Evolutionary conservation across 64 coral and sea anemone species (phyloP), one percentile per base, ranked within the genome.

Genomic region (Acropora yongei): DNA sequence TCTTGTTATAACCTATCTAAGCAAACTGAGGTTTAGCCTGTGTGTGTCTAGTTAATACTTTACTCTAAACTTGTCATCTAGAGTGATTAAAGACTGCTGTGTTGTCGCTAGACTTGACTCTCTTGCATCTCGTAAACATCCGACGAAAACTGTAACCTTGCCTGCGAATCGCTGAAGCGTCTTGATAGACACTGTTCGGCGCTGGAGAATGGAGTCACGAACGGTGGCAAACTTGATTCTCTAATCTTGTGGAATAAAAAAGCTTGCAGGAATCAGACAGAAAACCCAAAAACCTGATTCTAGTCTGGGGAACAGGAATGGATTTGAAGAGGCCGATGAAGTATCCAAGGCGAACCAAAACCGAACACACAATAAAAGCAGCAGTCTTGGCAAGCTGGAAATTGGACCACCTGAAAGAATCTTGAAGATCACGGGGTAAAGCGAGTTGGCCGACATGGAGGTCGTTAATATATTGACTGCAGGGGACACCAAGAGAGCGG

Each of bases 391-490:
- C 72, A 57, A 88, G 72, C 44, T 88, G 71, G 5, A 88, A 60
- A 60, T 88, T 78, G 4, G 87, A 57, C 47, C 49, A 78, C 7
- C 30, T 66, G 68, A 8, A 41, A 11, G 9, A 40, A 11, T 17
- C 20, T 41, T 12, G 4, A 46, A 16, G 6, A 43, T 72, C 30
- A 30, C 41, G 17, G 8, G 3, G 87, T 30, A 39, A 5, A 65
- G 20, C 47, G 1, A 91, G 43, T 61, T 91, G 89, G 9, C 89
- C 89, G 1, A 83, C 48, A 57, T 30, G 30, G 30, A 30, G 78
- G 66, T 91, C 89, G 45, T 91, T 79, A 12, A 89, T 89, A 72
- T 89, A 89, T 13, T 89, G 74, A 8, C 48, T 57, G 50, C 49
- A 93, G 1, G 93, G 80, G 46, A 90, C 88, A 2, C 73, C 44